phyloP scores from a whole-genome alignment of 1,140 invertebrate species.

The Neodiprion fabricii region DNA sequence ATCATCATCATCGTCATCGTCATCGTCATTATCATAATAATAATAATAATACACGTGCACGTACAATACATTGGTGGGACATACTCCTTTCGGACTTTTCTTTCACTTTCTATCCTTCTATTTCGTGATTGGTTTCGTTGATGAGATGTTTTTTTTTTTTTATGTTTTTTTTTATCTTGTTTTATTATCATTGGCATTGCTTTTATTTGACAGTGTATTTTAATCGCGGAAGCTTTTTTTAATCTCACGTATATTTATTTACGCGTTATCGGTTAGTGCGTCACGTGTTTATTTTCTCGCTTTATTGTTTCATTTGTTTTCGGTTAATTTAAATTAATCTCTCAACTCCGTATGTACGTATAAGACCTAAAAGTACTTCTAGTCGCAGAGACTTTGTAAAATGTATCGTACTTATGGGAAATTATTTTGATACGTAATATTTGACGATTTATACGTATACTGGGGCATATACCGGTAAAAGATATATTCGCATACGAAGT shows the following conservation, averaged over 20 bases:
- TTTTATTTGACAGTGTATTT: constrained; percentile 23
- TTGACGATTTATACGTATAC: too few relatives aligned
- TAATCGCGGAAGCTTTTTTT: constrained; percentile 17
- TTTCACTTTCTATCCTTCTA: background rate
- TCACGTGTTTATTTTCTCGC: background rate
- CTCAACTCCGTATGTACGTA: too few relatives aligned
- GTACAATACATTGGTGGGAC: background rate
- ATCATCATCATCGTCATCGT: too few relatives aligned
- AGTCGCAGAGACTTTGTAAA: too few relatives aligned
- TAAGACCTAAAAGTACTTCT: too few relatives aligned
- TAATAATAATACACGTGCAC: background rate
- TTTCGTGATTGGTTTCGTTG: background rate
- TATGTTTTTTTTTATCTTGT: constrained; percentile 31
- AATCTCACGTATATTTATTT: constrained; percentile 9
- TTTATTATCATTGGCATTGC: background rate
- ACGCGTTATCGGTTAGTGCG: constrained; percentile 23
- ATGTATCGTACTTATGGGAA: too few relatives aligned
- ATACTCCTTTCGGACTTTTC: background rate
- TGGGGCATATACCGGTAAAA: too few relatives aligned
- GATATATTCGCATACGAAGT: too few relatives aligned
- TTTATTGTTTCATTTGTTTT: background rate
- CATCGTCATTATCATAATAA: background rate
- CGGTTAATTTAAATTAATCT: too few relatives aligned
- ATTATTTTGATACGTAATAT: too few relatives aligned
- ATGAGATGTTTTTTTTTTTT: constrained; percentile 29